A percentile compares a stretch with the other conserved stretches of the same genome.
These are phyloP conservation scores for Pempheris klunzingeri DNA, from an alignment of 2,797 vertebrate genomes.

Conservation along the genomic window DNA sequence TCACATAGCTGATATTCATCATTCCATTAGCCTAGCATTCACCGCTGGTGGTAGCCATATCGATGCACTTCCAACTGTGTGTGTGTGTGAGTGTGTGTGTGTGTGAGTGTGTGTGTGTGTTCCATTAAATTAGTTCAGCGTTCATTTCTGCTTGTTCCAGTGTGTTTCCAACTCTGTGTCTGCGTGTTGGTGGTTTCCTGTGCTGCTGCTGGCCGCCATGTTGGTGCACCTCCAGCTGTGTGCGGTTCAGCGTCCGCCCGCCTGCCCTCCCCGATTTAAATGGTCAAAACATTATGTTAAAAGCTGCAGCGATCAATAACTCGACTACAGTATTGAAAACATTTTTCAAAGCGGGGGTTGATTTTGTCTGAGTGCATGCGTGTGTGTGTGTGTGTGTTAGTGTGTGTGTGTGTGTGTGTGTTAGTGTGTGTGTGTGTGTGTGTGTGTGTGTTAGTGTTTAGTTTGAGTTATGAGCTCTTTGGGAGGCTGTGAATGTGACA, in stretches of 20 bases:
- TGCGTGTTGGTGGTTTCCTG: slow-evolving; percentile 28
- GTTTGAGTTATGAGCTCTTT: slow-evolving; percentile 54
- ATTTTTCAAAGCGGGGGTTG: slow-evolving; percentile 55
- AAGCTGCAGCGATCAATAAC: slow-evolving; percentile 72
- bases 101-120: slow-evolving; percentile 36
- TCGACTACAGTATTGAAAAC: slow-evolving; percentile 47
- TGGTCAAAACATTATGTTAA: slow-evolving; percentile 75
- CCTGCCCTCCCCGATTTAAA: slow-evolving; percentile 30
- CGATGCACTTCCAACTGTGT: slow-evolving; percentile 3
- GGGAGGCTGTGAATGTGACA: slow-evolving; percentile 68
- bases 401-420: no score
- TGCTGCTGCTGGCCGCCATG: slow-evolving; percentile 17
- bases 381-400: slow-evolving; percentile 20
- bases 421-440: no score
- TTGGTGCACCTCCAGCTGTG: slow-evolving; percentile 14
- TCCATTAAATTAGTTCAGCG: slow-evolving; percentile 51
- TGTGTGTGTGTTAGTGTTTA: slow-evolving; percentile 17
- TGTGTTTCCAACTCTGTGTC: slow-evolving; percentile 11
- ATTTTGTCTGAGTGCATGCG: slow-evolving; percentile 43
- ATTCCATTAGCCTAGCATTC: slow-evolving; percentile 66
- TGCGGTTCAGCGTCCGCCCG: background rate
- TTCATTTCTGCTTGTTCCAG: slow-evolving; percentile 11
- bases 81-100: slow-evolving; percentile 32
- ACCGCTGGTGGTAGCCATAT: slow-evolving; percentile 49
- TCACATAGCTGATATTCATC: slow-evolving; percentile 63